Percentiles rank a stretch among this genome's conserved stretches.
Conservation (phyloP, 2,888 invertebrate species). For the Morpho deidamia region DNA sequence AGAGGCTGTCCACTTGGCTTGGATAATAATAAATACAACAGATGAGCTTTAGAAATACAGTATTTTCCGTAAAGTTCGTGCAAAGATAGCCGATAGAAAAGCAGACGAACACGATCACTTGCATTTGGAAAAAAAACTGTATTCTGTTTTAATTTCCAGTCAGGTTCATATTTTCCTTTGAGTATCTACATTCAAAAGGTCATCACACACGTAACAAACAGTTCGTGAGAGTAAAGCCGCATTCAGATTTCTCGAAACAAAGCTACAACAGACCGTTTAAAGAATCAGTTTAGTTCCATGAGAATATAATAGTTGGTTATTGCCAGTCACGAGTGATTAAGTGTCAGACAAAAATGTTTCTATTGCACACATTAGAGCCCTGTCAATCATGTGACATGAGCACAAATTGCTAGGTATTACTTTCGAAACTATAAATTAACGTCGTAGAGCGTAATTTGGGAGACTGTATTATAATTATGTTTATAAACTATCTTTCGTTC, state of each 20-base stretch:
- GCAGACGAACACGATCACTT: conserved; percentile 59
- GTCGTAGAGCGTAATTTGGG: conserved; percentile 61
- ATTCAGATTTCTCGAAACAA: conserved; percentile 20
- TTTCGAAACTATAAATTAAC: conserved; percentile 63
- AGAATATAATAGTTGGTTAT: conserved; percentile 7
- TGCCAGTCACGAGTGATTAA: conserved; percentile 21
- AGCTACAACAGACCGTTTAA: neutral
- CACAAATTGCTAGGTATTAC: conserved; percentile 53
- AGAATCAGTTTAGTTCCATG: conserved; percentile 3
- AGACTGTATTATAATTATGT: conserved; percentile 54
- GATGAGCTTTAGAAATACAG: conserved; percentile 29
- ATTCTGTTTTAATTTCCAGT: conserved; percentile 37
- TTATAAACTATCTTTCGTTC: conserved; percentile 59
- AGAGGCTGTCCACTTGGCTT: conserved; percentile 40
- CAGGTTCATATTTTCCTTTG: conserved; percentile 24
- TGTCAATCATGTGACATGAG: conserved; percentile 48
- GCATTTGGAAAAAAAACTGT: conserved; percentile 43
- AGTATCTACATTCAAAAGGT: conserved; percentile 23
- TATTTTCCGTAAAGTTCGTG: conserved; percentile 42
- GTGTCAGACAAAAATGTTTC: conserved; percentile 35
- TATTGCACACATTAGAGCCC: conserved; percentile 36
- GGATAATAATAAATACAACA: conserved; percentile 47
- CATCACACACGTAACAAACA: conserved; percentile 21
- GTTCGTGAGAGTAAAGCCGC: conserved; percentile 16
- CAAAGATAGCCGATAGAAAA: conserved; percentile 59